Percentiles rank a stretch among this genome's conserved stretches.
These are phyloP conservation scores for Carcharodon carcharias DNA, from an alignment of 2,797 vertebrate species.

Conservation along the genomic window DNA sequence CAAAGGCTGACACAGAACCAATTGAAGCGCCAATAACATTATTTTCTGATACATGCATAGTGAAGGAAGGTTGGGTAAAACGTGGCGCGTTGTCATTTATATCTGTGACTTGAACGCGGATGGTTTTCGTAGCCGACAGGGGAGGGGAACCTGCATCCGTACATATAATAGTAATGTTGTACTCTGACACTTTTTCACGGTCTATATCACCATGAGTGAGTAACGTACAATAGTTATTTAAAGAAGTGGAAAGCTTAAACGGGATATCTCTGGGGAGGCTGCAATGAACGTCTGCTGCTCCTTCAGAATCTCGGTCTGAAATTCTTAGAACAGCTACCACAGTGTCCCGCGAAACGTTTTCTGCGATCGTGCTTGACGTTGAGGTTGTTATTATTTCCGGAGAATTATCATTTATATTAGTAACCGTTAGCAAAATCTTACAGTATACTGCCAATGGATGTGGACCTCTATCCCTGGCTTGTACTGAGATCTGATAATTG, in stretches of 20 bases:
- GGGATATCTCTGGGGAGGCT: slow-evolving; percentile 41
- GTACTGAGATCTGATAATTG: slow-evolving; percentile 46
- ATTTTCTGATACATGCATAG: not conserved
- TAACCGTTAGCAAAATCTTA: not conserved
- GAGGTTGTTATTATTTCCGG: slow-evolving; percentile 48
- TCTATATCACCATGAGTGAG: slow-evolving; percentile 45
- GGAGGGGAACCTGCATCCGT: slow-evolving; percentile 50
- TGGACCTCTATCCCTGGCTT: slow-evolving; percentile 44
- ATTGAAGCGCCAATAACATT: not conserved
- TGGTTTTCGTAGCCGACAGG: not conserved
- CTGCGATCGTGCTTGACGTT: slow-evolving; percentile 41
- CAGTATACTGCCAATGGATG: not conserved
- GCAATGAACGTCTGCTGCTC: slow-evolving; percentile 43
- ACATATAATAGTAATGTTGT: slow-evolving; percentile 56
- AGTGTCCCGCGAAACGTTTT: slow-evolving; percentile 42
- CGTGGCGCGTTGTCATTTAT: not conserved
- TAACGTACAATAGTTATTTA: slow-evolving; percentile 50
- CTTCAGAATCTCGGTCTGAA: slow-evolving; percentile 45
- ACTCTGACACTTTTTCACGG: slow-evolving; percentile 48
- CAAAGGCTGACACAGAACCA: not conserved
- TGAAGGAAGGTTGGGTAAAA: not conserved
- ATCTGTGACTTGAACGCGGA: not conserved
- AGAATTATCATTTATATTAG: slow-evolving; percentile 60
- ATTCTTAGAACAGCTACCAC: slow-evolving; percentile 48
- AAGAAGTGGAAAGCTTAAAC: slow-evolving; percentile 49